Conservation (phyloP, 1,140 invertebrate species). For the Brachionus rotundiformis region DNA sequence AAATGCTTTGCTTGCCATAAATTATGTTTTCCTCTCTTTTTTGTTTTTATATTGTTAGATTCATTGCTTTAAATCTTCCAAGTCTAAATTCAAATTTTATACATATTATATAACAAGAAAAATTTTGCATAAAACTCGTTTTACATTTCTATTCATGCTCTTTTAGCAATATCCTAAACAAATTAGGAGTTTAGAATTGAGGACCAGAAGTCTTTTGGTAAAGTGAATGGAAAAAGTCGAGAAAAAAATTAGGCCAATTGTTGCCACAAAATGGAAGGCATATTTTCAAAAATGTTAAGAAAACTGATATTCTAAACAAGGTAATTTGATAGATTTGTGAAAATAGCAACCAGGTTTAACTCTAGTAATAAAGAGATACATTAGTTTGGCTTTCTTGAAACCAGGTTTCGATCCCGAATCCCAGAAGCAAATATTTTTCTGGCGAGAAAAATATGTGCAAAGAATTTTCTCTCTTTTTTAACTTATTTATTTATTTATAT, state of each 20-base stretch:
- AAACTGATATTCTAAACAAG: background rate
- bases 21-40: background rate
- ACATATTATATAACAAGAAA: background rate
- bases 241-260: background rate
- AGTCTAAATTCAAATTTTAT: constrained; percentile 14
- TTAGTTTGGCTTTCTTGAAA: background rate
- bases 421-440: background rate
- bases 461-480: background rate
- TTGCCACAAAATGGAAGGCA: background rate
- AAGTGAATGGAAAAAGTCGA: background rate
- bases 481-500: too few relatives aligned
- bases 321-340: background rate
- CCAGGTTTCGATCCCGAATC: background rate
- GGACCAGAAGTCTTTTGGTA: background rate
- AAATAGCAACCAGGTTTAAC: background rate
- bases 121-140: background rate
- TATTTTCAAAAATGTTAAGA: background rate
- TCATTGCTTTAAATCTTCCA: background rate
- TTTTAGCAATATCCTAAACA: background rate
- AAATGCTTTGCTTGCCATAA: background rate
- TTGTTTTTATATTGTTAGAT: background rate
- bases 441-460: background rate
- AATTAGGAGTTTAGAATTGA: background rate
- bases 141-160: background rate
- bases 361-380: too few relatives aligned